A percentile compares a stretch with the other conserved stretches of the same genome.
phyloP scores from a whole-genome alignment of 2,797 vertebrate species.

The Triplophysa bombifrons region DNA sequence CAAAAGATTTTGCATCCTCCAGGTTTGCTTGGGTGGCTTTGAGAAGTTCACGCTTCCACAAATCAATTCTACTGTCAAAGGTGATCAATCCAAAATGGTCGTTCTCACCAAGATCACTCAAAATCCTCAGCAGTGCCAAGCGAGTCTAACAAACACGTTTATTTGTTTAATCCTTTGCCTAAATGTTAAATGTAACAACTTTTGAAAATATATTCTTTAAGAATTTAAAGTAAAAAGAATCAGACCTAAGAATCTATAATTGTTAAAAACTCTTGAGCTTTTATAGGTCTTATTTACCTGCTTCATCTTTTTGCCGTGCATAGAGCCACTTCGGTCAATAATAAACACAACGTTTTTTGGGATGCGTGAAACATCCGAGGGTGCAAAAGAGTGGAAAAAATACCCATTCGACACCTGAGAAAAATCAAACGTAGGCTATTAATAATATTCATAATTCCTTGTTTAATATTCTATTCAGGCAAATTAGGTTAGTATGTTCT shows the following conservation, averaged over 20 bases:
- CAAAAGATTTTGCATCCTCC: slow-evolving; percentile 72
- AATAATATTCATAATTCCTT: too few relatives aligned
- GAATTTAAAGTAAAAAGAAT: too few relatives aligned
- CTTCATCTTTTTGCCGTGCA: slow-evolving; percentile 72
- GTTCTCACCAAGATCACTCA: slow-evolving; percentile 81
- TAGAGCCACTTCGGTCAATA: slow-evolving; percentile 81
- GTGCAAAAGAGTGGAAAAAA: slow-evolving; percentile 82
- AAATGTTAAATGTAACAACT: too few relatives aligned
- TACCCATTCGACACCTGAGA: slow-evolving; percentile 68
- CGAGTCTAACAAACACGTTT: slow-evolving; percentile 74
- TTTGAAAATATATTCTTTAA: too few relatives aligned
- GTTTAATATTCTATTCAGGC: too few relatives aligned
- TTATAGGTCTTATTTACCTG: slow-evolving; percentile 66
- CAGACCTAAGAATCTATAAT: too few relatives aligned
- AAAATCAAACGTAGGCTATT: not conserved
- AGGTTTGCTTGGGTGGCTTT: slow-evolving; percentile 75
- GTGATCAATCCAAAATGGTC: slow-evolving; percentile 86
- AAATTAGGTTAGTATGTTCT: too few relatives aligned
- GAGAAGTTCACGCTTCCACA: slow-evolving; percentile 82
- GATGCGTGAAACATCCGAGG: slow-evolving; percentile 67
- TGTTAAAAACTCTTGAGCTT: too few relatives aligned
- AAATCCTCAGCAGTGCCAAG: slow-evolving; percentile 82
- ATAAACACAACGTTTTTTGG: slow-evolving; percentile 81
- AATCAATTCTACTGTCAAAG: slow-evolving; percentile 69
- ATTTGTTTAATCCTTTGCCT: too few relatives aligned